Conservation (phyloP, 2,797 vertebrate species). For the Phataginus tricuspis region DNA sequence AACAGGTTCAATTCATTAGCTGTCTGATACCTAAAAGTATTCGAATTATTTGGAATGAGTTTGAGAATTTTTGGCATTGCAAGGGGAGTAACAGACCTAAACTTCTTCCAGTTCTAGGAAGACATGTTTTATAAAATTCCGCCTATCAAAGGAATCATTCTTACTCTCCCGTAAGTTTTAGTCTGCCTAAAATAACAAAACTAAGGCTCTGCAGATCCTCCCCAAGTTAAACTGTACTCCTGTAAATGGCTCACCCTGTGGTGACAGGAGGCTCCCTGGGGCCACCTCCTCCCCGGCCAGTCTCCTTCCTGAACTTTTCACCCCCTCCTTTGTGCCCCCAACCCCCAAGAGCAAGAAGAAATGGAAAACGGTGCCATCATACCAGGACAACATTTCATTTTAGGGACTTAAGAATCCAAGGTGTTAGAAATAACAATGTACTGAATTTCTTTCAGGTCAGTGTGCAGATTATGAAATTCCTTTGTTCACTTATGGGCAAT, state of each 20-base stretch:
- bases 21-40: neutral
- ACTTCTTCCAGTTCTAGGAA: neutral
- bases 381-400: neutral
- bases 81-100: neutral
- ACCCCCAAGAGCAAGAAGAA: neutral
- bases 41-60: neutral
- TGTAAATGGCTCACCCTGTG: neutral
- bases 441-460: neutral
- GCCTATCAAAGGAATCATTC: slow-evolving; percentile 55
- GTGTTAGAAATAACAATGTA: neutral
- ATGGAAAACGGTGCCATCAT: neutral
- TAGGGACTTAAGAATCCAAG: neutral
- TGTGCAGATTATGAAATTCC: neutral
- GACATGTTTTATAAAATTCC: slow-evolving; percentile 17
- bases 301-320: neutral
- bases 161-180: slow-evolving; percentile 61
- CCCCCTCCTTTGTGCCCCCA: neutral
- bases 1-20: neutral
- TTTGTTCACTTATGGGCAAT: neutral
- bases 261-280: too few species aligned
- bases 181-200: slow-evolving; percentile 34
- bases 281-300: neutral
- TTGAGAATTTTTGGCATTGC: neutral
- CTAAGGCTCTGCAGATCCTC: neutral
- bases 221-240: neutral